Base-by-base conservation (phyloP, 2,797 vertebrate genomes). In the Sebastes dallii region DNA sequence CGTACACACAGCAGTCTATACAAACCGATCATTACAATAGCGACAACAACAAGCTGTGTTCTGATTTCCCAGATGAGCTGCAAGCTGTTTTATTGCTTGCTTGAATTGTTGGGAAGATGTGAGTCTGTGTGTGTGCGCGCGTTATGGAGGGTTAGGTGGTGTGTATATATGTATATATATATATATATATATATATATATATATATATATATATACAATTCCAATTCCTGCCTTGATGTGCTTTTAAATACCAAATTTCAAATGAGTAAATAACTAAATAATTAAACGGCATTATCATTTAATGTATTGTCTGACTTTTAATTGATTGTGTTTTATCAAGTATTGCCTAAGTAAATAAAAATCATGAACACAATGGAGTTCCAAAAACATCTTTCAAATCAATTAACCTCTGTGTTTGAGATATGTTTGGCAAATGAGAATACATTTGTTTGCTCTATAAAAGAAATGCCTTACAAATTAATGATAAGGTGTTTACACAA, bases 41-140 rank as follows among this genome's bases (percentile, higher is more conserved):
- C 42, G 55, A 85, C 85, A 90, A 86, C 77, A 88, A 78, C 83
- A 75, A 80, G 84, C 75, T 77, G 77, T 75, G 75, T 69, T 90
- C 78, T 91, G 85, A 92, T 92, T 92, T 93, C 90, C 91, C 92
- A 75, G 78, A 89, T 88, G 91, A 90, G 86, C 74, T 75, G 70
- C 82, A 91, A 90, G 77, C 86, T 82, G 83, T 87, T 90, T 89
- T 84, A 87, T 84, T 86, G 73, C 78, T 75, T 81, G 68, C 74
- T 82, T 83, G 77, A 90, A 81, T 77, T 73, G 77, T 71, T 85
- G 29, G 10, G 55, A 80, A 77, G 61, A 58, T 65, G 67, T 18
- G 55, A 55, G 29, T 59, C 8, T 66, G 64, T 62, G 24, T 36
- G 32, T 67, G 54, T 54, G 36, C 32, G n/a, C 60, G 22, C 39